phyloP scores from a whole-genome alignment of 2,113 vertebrate species.

The Isichthys henryi region DNA sequence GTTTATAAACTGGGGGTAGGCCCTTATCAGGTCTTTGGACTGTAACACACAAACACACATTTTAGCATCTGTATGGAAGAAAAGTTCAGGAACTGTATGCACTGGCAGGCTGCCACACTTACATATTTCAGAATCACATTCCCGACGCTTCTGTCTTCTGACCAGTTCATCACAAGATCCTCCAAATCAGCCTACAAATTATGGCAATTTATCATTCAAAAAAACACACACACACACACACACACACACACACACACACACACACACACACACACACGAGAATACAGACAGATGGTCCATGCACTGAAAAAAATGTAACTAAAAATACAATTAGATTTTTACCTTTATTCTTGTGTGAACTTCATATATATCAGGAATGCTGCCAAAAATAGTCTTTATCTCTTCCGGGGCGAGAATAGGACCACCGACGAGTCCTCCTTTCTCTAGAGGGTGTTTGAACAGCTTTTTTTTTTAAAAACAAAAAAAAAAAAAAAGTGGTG shows the following conservation, averaged over 20 bases:
- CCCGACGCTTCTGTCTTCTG: constrained; percentile 84
- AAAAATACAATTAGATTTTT: constrained; percentile 1
- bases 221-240: neutral
- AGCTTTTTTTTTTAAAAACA: constrained; percentile 54
- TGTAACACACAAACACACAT: constrained; percentile 37
- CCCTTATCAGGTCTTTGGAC: constrained; percentile 91
- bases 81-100: neutral
- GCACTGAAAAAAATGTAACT: neutral
- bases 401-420: constrained; percentile 93
- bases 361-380: constrained; percentile 93
- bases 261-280: too few relatives aligned
- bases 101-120: constrained; percentile 42
- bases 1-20: constrained; percentile 94
- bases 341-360: constrained; percentile 95
- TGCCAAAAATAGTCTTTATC: constrained; percentile 96
- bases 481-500: neutral
- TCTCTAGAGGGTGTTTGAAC: constrained; percentile 88
- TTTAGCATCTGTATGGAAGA: neutral
- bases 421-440: constrained; percentile 87
- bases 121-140: constrained; percentile 92
- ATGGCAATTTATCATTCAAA: neutral
- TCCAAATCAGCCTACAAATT: constrained; percentile 79
- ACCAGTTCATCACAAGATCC: constrained; percentile 87
- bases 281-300: neutral
- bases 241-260: neutral